phyloP scores from a whole-genome alignment of 53 echinoderm and acorn worm species.

The Antedon mediterranea region DNA sequence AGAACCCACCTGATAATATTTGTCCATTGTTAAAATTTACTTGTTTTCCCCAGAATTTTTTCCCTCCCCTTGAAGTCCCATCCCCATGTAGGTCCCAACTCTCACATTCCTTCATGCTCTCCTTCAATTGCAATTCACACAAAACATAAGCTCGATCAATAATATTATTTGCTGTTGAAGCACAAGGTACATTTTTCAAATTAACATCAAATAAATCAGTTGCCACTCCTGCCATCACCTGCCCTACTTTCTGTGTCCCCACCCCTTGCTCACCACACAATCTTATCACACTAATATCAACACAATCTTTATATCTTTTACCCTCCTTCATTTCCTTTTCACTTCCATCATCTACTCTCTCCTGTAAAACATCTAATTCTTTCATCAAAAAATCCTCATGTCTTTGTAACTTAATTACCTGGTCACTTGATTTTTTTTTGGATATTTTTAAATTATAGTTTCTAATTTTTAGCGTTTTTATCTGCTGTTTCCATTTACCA shows the following conservation, averaged over 20 bases:
- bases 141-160: conserved; percentile 16
- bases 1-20: conserved; percentile 25
- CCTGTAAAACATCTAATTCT: no score
- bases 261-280: conserved; percentile 8
- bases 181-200: conserved; percentile 16
- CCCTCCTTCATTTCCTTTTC: conserved; percentile 5
- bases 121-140: conserved; percentile 11
- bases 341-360: no score
- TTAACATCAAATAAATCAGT: conserved; percentile 3
- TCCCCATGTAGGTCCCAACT: conserved; percentile 33
- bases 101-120: conserved; percentile 7
- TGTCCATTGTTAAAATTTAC: conserved; percentile 15
- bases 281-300: conserved; percentile 6
- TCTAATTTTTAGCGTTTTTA: no score
- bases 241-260: conserved; percentile 4
- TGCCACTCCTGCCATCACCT: conserved; percentile 4
- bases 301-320: not conserved
- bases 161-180: conserved; percentile 27
- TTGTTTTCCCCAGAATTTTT: conserved; percentile 1
- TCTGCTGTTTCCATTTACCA: not conserved
- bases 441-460: no score
- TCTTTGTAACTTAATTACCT: no score
- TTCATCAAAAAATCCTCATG: no score
- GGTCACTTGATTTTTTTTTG: no score
- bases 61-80: conserved; percentile 6